Conservation (phyloP, 2,888 invertebrate genomes). For the Sinopyrophorus schimmeli region DNA sequence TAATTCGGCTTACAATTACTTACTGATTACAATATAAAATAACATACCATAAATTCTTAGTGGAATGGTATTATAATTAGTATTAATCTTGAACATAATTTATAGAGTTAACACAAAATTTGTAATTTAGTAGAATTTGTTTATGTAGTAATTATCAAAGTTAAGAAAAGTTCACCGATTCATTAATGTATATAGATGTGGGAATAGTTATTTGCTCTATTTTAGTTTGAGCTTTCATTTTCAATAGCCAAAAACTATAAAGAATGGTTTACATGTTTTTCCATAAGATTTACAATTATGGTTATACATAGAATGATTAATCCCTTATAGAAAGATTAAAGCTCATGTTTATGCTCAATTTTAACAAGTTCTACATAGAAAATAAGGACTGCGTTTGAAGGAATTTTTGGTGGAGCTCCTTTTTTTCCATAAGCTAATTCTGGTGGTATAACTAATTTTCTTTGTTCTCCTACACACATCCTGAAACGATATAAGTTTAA, state of each 20-base stretch:
- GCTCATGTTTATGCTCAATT: conserved; percentile 37
- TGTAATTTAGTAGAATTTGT: no score
- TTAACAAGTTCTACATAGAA: conserved; percentile 81
- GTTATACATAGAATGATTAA: not conserved
- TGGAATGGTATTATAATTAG: no score
- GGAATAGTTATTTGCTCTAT: no score
- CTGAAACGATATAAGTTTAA: conserved; percentile 48
- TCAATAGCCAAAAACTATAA: not conserved
- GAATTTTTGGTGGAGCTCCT: conserved; percentile 84
- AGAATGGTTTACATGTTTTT: not conserved
- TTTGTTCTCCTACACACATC: conserved; percentile 87
- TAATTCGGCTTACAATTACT: no score
- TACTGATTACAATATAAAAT: no score
- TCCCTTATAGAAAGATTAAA: conserved; percentile 7
- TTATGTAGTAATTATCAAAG: no score
- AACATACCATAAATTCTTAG: no score
- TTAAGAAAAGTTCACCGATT: no score
- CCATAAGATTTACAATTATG: not conserved
- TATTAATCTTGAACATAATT: no score
- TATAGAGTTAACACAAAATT: no score
- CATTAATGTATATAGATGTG: no score
- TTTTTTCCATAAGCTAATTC: conserved; percentile 81
- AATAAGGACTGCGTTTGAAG: conserved; percentile 75
- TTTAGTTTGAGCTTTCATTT: no score
- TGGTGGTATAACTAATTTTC: conserved; percentile 83